These are phyloP conservation scores for Caradrina kadenii DNA, from an alignment of 2,888 invertebrate genomes.

Conservation along the genomic window DNA sequence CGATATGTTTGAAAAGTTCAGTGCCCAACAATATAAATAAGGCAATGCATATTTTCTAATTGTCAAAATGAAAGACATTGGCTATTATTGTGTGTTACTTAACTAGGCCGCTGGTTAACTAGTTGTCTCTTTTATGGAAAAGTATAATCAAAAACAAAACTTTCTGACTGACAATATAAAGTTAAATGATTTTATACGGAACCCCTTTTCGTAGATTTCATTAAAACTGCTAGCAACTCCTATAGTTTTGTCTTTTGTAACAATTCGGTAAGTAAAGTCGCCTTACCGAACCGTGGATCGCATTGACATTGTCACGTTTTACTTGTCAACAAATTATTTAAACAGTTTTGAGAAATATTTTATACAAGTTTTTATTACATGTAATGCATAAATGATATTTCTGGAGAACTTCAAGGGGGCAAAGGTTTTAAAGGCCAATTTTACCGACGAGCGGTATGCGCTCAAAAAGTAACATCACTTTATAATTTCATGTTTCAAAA, in stretches of 20 bases:
- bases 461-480: slow-evolving; percentile 6
- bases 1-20: too few species aligned
- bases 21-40: background rate
- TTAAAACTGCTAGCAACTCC: slow-evolving; percentile 49
- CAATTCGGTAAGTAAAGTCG: slow-evolving; percentile 11
- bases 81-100: background rate
- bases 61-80: background rate
- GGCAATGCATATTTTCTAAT: background rate
- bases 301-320: background rate
- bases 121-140: slow-evolving; percentile 11
- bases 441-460: slow-evolving; percentile 11
- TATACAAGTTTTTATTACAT: background rate
- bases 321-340: background rate
- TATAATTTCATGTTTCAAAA: slow-evolving; percentile 15
- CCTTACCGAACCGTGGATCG: slow-evolving; percentile 19
- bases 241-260: slow-evolving; percentile 24
- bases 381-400: background rate
- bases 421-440: slow-evolving; percentile 15
- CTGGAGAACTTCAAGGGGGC: background rate
- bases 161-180: slow-evolving; percentile 54
- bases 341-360: background rate
- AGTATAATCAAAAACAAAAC: slow-evolving; percentile 13
- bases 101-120: background rate
- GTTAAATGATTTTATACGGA: slow-evolving; percentile 39
- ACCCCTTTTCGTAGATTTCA: slow-evolving; percentile 38